Conservation (phyloP, 37 sponge, comb jelly and placozoan species). For the Eunapius fragilis region DNA sequence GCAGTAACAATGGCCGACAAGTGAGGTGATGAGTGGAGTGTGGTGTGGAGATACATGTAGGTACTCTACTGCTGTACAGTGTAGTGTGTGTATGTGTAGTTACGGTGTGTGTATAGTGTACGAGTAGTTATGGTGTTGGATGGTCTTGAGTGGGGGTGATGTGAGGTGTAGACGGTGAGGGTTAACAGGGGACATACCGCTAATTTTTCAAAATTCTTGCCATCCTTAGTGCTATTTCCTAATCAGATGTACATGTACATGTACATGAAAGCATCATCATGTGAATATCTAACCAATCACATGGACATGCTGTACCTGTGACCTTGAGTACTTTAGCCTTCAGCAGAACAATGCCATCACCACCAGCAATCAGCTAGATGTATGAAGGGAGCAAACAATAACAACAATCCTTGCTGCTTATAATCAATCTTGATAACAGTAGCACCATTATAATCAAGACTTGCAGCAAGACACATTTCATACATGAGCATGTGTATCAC, state of each 20-base stretch:
- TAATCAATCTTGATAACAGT: too few relatives aligned
- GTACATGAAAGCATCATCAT: not conserved
- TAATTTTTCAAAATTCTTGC: not conserved
- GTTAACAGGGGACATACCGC: not conserved
- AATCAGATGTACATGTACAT: not conserved
- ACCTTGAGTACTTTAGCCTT: slow-evolving; percentile 35
- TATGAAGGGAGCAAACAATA: too few relatives aligned
- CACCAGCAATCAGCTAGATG: not conserved
- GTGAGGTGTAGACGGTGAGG: not conserved
- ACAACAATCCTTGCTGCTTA: not conserved
- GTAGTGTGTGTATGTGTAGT: too few relatives aligned
- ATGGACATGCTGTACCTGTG: slow-evolving; percentile 9
- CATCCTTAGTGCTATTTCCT: not conserved
- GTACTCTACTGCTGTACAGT: too few relatives aligned
- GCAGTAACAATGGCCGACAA: not conserved
- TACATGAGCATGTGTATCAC: too few relatives aligned
- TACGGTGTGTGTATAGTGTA: too few relatives aligned
- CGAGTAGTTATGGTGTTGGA: too few relatives aligned
- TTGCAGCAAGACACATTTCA: too few relatives aligned
- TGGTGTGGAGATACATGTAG: too few relatives aligned
- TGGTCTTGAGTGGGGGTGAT: too few relatives aligned
- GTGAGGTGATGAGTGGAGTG: not conserved
- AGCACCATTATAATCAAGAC: too few relatives aligned
- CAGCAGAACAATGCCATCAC: not conserved
- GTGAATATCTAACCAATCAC: slow-evolving; percentile 57